These are phyloP conservation scores for Lycocorax pyrrhopterus DNA, from an alignment of 2,113 vertebrate species.

Conservation along the genomic window DNA sequence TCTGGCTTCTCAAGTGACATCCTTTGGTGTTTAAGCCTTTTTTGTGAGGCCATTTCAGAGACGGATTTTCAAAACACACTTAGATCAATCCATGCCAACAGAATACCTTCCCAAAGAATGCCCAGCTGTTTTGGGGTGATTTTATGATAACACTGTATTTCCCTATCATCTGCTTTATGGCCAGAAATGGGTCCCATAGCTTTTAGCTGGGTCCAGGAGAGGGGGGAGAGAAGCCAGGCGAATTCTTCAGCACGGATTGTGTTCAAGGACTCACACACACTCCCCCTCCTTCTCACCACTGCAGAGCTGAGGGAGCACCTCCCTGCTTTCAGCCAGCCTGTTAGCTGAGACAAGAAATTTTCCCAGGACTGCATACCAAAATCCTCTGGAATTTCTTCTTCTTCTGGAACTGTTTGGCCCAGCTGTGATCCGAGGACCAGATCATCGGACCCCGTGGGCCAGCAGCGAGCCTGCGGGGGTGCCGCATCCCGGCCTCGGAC, in stretches of 20 bases:
- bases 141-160: neutral
- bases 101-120: neutral
- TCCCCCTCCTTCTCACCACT: neutral
- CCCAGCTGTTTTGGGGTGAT: neutral
- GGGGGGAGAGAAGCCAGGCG: neutral
- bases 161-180: neutral
- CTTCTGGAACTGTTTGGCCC: neutral
- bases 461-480: neutral
- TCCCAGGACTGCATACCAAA: neutral
- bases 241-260: neutral
- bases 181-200: neutral
- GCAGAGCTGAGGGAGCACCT: neutral
- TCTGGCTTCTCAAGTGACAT: neutral
- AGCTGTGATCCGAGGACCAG: neutral
- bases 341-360: neutral
- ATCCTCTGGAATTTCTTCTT: neutral
- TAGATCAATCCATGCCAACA: neutral
- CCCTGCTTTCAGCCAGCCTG: neutral
- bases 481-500: neutral
- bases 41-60: neutral
- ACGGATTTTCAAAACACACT: neutral
- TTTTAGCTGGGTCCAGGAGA: neutral
- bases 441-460: neutral
- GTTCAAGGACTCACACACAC: neutral
- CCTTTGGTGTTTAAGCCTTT: neutral